Base-by-base conservation (phyloP, 1,140 invertebrate species). In the Heliconius himera region DNA sequence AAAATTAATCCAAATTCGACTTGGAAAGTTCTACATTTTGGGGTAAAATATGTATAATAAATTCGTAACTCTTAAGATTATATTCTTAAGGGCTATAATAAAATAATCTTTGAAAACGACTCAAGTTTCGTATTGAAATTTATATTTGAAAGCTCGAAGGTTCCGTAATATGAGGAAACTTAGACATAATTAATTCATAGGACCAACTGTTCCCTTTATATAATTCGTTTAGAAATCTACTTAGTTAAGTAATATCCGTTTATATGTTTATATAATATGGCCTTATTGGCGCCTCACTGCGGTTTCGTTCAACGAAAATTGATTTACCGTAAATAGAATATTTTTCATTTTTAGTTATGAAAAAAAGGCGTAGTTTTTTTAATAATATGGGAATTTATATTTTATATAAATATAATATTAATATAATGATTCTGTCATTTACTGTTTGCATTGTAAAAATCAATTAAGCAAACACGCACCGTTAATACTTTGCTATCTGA, bases 171-270 rank as follows among this genome's bases (percentile, higher is more conserved):
- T 66, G 60, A 29, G 60, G 60, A 66, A 66, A 66, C 60, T 66
- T 66, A 66, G 60, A 66, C 60, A 66, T 66, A 66, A 66, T 66
- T 66, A 66, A 66, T 66, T 66, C 60, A 66, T 66, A 66, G 60
- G 60, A 66, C 60, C 60, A 66, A 66, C 60, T 66, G 60, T 29
- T 29, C 60, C 60, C 60, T 66, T 66, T 16, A 66, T 66, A 66
- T 66, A 11, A 66, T 66, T 66, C 60, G 60, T 66, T 66, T 66
- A 66, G 60, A 66, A 66, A 66, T 66, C 60, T 29, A 66, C 60
- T 66, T 29, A 66, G 60, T 66, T 66, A 66, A 66, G 60, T 66
- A 66, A 66, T 29, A 26, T 66, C 60, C 60, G 26, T 66, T 66
- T 66, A 29, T 29, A 66, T 66, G 26, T 29, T 66, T 66, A 66